These are phyloP conservation scores for Melospiza georgiana DNA, from an alignment of 2,113 vertebrate species.

Conservation along the genomic window DNA sequence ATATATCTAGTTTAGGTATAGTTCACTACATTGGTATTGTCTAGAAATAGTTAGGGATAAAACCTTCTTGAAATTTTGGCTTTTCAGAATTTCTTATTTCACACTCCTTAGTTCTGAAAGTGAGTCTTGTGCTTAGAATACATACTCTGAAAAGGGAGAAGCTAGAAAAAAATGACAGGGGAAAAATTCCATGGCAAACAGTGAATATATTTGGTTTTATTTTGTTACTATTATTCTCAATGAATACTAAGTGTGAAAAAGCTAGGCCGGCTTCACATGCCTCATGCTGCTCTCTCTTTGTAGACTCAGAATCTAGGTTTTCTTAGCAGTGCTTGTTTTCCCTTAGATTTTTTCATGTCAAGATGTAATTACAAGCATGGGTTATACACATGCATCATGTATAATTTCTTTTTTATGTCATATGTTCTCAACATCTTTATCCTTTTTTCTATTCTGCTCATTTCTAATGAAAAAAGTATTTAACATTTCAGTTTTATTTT, in stretches of 20 bases:
- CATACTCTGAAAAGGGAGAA: not conserved
- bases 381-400: not conserved
- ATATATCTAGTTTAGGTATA: not conserved
- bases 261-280: not conserved
- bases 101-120: not conserved
- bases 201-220: not conserved
- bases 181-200: not conserved
- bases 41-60: not conserved
- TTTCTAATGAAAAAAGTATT: not conserved
- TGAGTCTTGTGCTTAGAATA: not conserved
- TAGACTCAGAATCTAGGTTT: not conserved
- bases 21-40: rapidly evolving
- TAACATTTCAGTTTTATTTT: not conserved
- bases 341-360: not conserved
- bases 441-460: not conserved
- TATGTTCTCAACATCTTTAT: not conserved
- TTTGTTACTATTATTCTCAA: not conserved
- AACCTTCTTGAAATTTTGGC: not conserved
- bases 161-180: not conserved
- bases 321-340: not conserved
- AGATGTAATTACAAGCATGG: not conserved
- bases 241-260: not conserved
- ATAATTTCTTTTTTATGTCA: not conserved
- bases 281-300: not conserved
- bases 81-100: not conserved